Percentiles rank a stretch among this genome's conserved stretches.
These are phyloP conservation scores for Macrosteles quadrilineatus DNA, from an alignment of 1,140 invertebrate species.

Conservation along the genomic window DNA sequence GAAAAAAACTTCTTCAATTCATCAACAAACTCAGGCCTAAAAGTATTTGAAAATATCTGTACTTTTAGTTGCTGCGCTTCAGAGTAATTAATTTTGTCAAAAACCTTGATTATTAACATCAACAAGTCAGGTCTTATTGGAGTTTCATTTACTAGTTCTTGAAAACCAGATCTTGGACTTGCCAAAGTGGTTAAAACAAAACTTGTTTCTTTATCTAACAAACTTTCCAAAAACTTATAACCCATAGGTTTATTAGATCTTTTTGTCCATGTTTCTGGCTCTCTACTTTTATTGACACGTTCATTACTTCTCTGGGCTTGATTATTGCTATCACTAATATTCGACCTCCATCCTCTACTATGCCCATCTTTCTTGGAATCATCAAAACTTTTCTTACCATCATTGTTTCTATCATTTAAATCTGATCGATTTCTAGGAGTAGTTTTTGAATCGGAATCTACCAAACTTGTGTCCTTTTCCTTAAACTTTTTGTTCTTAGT, in stretches of 20 bases:
- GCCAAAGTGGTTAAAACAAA: constrained; percentile 27
- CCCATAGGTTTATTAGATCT: constrained; percentile 10
- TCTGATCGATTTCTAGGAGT: background rate
- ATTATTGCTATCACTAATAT: background rate
- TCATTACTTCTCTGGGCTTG: background rate
- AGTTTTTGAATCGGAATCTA: too few relatives aligned
- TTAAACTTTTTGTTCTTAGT: too few relatives aligned
- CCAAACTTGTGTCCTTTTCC: too few relatives aligned
- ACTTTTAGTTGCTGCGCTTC: constrained; percentile 24
- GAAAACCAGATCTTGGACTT: constrained; percentile 13
- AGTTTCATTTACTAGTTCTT: constrained; percentile 4
- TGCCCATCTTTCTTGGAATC: background rate
- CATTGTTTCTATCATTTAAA: background rate
- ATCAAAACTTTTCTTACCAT: background rate
- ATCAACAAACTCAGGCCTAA: constrained; percentile 14
- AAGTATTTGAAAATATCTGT: constrained; percentile 10
- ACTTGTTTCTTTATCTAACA: constrained; percentile 23
- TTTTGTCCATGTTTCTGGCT: background rate
- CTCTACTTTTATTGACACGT: background rate
- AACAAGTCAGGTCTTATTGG: constrained; percentile 33
- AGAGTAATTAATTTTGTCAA: constrained; percentile 20
- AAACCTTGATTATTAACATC: constrained; percentile 30
- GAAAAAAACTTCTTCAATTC: constrained; percentile 23
- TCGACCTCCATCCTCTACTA: background rate
- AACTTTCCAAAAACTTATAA: constrained; percentile 25